Evolutionary conservation across 1,140 invertebrate species (phyloP).

Genomic region (Frieseomelitta varia): DNA sequence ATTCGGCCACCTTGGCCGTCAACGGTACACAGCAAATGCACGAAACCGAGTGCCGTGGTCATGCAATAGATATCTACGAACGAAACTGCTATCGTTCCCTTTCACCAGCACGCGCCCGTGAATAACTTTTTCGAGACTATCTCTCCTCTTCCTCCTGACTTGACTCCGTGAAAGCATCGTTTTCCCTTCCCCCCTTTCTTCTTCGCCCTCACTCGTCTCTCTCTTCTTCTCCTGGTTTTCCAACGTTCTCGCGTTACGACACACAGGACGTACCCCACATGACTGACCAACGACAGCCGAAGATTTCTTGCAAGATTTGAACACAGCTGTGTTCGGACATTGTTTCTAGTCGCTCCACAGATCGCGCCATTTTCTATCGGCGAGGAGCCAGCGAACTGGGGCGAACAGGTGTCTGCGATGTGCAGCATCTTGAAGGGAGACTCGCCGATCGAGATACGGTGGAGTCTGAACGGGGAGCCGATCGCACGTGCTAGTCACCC

Average conservation of each 20-base stretch:
- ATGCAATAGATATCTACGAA: slow-evolving; percentile 35
- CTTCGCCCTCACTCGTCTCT: too few species aligned
- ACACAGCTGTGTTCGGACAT: slow-evolving; percentile 37
- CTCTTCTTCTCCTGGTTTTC: neutral
- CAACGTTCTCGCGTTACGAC: neutral
- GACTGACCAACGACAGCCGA: slow-evolving; percentile 1
- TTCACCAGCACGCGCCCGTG: slow-evolving; percentile 34
- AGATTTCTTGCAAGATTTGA: neutral
- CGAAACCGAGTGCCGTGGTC: slow-evolving; percentile 26
- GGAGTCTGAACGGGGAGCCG: slow-evolving; percentile 87
- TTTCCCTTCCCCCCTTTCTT: too few species aligned
- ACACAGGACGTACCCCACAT: neutral
- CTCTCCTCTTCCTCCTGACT: slow-evolving; percentile 2
- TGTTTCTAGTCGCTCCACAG: slow-evolving; percentile 84
- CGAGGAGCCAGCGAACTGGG: slow-evolving; percentile 81
- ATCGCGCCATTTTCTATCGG: slow-evolving; percentile 87
- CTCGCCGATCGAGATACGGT: slow-evolving; percentile 87
- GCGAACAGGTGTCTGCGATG: slow-evolving; percentile 81
- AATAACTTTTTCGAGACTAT: slow-evolving; percentile 23
- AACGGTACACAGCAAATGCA: slow-evolving; percentile 84
- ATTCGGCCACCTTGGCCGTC: slow-evolving; percentile 86
- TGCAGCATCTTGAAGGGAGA: slow-evolving; percentile 89
- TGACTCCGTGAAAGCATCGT: neutral
- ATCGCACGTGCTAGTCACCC: slow-evolving; percentile 83
- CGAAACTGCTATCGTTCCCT: slow-evolving; percentile 17